Conservation (phyloP, 2,888 invertebrate genomes). For the Hyalella azteca region DNA sequence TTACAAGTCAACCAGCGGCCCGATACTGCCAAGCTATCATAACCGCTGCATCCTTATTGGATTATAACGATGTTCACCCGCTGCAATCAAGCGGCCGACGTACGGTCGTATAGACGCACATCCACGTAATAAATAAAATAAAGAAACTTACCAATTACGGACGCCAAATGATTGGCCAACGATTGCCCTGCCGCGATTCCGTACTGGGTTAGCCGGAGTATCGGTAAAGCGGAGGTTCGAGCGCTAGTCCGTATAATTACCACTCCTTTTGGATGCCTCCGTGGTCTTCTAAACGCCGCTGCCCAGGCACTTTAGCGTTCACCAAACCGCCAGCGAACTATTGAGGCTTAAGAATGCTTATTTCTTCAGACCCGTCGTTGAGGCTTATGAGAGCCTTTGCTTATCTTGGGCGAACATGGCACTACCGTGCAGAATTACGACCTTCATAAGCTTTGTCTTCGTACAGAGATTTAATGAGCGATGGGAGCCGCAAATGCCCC, state of each 20-base stretch:
- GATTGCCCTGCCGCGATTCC: no score
- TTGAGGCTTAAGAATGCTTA: not conserved
- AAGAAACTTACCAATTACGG: no score
- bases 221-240: not conserved
- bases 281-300: not conserved
- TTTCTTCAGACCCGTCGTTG: constrained; percentile 5
- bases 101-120: no score
- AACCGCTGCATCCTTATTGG: no score
- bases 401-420: constrained; percentile 25
- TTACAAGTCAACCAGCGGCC: no score
- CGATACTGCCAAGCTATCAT: no score
- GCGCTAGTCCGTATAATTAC: constrained; percentile 15
- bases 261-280: constrained; percentile 12
- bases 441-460: not conserved
- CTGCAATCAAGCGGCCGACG: no score
- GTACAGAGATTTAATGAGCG: not conserved
- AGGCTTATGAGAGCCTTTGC: constrained; percentile 16
- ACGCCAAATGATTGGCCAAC: no score
- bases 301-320: constrained; percentile 7
- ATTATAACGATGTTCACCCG: no score
- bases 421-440: constrained; percentile 22
- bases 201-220: no score
- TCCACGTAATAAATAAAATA: no score
- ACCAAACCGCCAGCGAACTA: constrained; percentile 1
- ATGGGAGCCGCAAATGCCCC: no score